Percentiles rank a stretch among this genome's conserved stretches.
These are phyloP conservation scores for Eilema griseolum DNA, from an alignment of 2,888 invertebrate genomes.

Conservation along the genomic window DNA sequence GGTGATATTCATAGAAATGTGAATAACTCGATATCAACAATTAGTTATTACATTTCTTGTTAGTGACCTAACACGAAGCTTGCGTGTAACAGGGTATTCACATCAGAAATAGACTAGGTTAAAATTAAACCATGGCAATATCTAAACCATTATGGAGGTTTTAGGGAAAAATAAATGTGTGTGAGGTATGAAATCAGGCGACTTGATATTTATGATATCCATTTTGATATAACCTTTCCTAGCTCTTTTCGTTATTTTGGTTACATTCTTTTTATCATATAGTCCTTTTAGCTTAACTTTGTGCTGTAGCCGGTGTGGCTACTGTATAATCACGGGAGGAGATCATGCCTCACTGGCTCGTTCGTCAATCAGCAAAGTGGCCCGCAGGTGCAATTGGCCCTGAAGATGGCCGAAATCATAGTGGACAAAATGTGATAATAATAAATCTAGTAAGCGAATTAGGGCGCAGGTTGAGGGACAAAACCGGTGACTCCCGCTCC, in stretches of 20 bases:
- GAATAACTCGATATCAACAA: neutral
- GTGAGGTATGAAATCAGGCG: neutral
- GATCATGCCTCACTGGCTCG: too few relatives aligned
- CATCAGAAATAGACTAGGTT: neutral
- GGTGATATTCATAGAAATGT: neutral
- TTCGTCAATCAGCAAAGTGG: too few relatives aligned
- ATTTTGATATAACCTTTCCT: neutral
- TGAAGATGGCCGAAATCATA: neutral
- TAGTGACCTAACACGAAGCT: conserved; percentile 4
- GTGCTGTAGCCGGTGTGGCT: neutral
- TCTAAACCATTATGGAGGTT: neutral
- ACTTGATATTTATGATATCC: neutral
- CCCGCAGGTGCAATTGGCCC: neutral
- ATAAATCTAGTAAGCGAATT: too few relatives aligned
- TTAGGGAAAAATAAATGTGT: neutral
- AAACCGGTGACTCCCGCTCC: too few relatives aligned
- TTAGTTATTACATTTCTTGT: conserved; percentile 4
- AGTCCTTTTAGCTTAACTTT: neutral
- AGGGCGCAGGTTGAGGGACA: too few relatives aligned
- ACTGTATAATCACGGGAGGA: neutral
- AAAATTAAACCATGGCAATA: neutral
- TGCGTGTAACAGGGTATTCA: neutral
- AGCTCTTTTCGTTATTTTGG: neutral
- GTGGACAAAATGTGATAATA: neutral
- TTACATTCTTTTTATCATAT: neutral